A percentile compares a stretch with the other conserved stretches of the same genome.
Conservation (phyloP, 2,113 vertebrate genomes). For the Sinocyclocheilus anophthalmus region DNA sequence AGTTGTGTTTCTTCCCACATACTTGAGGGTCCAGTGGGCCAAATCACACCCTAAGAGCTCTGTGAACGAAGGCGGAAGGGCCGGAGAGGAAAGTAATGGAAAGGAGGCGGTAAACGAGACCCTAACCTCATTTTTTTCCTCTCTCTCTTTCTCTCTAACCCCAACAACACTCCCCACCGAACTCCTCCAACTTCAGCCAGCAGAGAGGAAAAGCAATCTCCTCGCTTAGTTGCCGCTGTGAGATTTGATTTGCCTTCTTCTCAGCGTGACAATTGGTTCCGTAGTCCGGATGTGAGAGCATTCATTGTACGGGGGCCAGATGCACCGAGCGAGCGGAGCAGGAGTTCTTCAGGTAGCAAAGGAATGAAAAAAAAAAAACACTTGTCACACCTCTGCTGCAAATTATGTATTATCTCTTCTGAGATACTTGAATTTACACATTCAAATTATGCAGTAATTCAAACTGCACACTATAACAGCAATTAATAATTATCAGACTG, state of each 20-base stretch:
- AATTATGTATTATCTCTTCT: slow-evolving; percentile 56
- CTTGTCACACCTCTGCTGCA: slow-evolving; percentile 60
- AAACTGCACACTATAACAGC: slow-evolving; percentile 61
- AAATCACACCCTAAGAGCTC: neutral
- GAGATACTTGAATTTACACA: slow-evolving; percentile 56
- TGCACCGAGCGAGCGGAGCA: slow-evolving; percentile 54
- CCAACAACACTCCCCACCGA: neutral
- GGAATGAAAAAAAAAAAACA: slow-evolving; percentile 34
- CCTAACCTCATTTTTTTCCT: slow-evolving; percentile 53
- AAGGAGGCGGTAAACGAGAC: neutral
- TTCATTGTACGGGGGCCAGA: slow-evolving; percentile 68
- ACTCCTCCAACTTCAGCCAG: slow-evolving; percentile 20
- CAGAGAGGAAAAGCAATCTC: slow-evolving; percentile 77
- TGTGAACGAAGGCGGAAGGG: slow-evolving; percentile 47
- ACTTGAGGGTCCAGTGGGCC: slow-evolving; percentile 46
- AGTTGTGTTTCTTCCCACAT: slow-evolving; percentile 72
- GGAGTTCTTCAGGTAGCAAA: slow-evolving; percentile 70
- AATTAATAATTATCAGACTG: slow-evolving; percentile 56
- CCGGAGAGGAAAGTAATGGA: slow-evolving; percentile 27
- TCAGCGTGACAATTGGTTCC: slow-evolving; percentile 76
- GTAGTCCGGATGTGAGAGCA: slow-evolving; percentile 73
- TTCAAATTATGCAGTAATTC: slow-evolving; percentile 55
- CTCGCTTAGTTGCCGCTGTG: slow-evolving; percentile 72
- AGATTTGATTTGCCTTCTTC: slow-evolving; percentile 80
- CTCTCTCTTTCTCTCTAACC: slow-evolving; percentile 56